A percentile compares a stretch with the other conserved stretches of the same genome.
phyloP scores from a whole-genome alignment of 2,113 vertebrate species.

The Amia ocellicauda region DNA sequence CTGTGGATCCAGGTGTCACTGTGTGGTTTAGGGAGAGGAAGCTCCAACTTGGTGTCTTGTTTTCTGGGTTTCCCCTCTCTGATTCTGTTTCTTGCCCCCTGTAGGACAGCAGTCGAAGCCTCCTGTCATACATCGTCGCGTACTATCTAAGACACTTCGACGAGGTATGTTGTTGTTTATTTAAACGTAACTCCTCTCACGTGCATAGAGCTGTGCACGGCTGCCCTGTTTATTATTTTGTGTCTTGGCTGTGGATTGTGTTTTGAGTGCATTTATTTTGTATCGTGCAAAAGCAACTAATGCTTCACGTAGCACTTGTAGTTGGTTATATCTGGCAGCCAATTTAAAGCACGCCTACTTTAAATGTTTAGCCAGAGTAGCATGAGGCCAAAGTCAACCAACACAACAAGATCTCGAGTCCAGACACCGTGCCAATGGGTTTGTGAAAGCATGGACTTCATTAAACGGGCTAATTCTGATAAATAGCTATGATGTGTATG shows the following conservation, averaged over 20 bases:
- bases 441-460: constrained; percentile 21
- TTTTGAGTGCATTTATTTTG: constrained; percentile 59
- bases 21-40: constrained; percentile 57
- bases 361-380: constrained; percentile 65
- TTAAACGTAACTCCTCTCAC: constrained; percentile 47
- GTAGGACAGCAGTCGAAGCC: constrained; percentile 88
- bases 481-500: constrained; percentile 35
- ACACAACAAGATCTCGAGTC: constrained; percentile 46
- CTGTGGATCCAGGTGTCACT: constrained; percentile 38
- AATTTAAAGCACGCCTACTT: constrained; percentile 57
- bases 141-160: constrained; percentile 93
- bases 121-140: constrained; percentile 85
- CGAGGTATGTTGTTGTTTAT: constrained; percentile 79
- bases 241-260: constrained; percentile 58
- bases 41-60: constrained; percentile 33
- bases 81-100: constrained; percentile 40
- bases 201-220: constrained; percentile 52
- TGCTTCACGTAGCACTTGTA: constrained; percentile 48
- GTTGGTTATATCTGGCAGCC: constrained; percentile 51
- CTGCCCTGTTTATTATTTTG: constrained; percentile 44
- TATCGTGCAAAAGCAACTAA: constrained; percentile 47
- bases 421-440: constrained; percentile 19
- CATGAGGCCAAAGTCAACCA: constrained; percentile 59
- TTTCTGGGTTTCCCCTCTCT: constrained; percentile 8
- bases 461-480: constrained; percentile 10